Evolutionary conservation across 2,113 vertebrate species (phyloP).

Genomic region (Pandion haliaetus): DNA sequence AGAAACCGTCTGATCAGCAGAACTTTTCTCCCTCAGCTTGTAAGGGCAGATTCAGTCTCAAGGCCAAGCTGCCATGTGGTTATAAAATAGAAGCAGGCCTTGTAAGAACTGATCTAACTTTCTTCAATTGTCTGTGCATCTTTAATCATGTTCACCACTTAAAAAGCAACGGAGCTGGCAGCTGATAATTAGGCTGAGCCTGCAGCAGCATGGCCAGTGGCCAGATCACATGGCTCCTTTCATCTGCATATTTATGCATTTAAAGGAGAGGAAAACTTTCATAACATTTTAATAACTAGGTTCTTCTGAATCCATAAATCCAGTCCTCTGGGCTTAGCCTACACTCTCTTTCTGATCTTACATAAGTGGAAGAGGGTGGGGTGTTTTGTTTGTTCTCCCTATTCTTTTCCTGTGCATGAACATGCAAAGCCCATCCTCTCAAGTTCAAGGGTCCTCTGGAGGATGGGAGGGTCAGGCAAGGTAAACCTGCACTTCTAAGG

Average conservation of each 20-base stretch:
- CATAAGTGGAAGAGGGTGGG: constrained; percentile 40
- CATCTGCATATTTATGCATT: constrained; percentile 68
- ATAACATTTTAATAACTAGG: constrained; percentile 63
- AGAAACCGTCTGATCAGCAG: constrained; percentile 27
- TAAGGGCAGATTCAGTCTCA: constrained; percentile 37
- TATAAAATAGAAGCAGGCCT: constrained; percentile 53
- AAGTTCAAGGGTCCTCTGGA: background rate
- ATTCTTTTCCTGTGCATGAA: constrained; percentile 17
- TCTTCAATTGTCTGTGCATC: constrained; percentile 49
- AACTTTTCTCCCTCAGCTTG: constrained; percentile 17
- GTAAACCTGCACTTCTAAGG: constrained; percentile 36
- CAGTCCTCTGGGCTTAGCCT: constrained; percentile 53
- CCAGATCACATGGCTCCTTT: constrained; percentile 63
- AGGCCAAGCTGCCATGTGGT: constrained; percentile 52
- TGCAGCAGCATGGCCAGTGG: constrained; percentile 57
- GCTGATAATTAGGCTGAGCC: constrained; percentile 63
- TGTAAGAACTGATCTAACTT: constrained; percentile 37
- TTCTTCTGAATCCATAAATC: constrained; percentile 61
- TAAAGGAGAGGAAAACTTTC: constrained; percentile 63
- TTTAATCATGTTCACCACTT: constrained; percentile 67
- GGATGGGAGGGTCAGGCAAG: constrained; percentile 39
- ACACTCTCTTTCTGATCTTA: constrained; percentile 59
- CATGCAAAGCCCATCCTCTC: background rate
- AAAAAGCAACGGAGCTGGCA: constrained; percentile 57
- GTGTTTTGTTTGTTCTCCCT: constrained; percentile 24